A percentile compares a stretch with the other conserved stretches of the same genome.
Evolutionary conservation across 1,140 invertebrate genomes (phyloP).

Genomic region (Zeugodacus cucurbitae): DNA sequence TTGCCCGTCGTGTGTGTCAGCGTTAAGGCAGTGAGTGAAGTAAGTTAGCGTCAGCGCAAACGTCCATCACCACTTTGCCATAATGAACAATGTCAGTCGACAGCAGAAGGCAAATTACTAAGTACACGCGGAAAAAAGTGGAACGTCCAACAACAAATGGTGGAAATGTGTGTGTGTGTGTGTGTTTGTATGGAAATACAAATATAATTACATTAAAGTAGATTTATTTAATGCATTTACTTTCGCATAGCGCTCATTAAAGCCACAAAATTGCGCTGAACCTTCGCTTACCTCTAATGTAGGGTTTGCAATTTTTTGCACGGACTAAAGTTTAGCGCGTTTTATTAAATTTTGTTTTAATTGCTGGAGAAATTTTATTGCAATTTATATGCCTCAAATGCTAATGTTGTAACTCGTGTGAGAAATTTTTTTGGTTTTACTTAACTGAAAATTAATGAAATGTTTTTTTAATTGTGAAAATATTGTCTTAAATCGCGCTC

Average conservation of each 20-base stretch:
- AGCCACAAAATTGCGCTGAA: background rate
- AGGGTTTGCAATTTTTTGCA: background rate
- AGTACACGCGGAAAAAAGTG: background rate
- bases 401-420: background rate
- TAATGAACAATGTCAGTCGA: background rate
- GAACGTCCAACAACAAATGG: background rate
- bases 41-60: background rate
- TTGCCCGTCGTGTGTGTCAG: background rate
- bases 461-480: no score
- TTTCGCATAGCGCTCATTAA: background rate
- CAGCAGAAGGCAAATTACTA: background rate
- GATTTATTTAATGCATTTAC: background rate
- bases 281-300: background rate
- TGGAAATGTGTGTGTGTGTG: background rate
- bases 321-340: background rate
- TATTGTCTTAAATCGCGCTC: no score
- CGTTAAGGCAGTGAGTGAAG: background rate
- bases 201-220: constrained; percentile 17
- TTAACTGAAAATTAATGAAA: background rate
- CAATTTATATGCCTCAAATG: background rate
- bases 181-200: background rate
- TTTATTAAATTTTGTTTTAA: background rate
- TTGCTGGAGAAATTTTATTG: background rate
- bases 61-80: background rate
- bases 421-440: background rate